Base-by-base conservation (phyloP, 2,797 vertebrate genomes). In the Scomberomorus guttatus region DNA sequence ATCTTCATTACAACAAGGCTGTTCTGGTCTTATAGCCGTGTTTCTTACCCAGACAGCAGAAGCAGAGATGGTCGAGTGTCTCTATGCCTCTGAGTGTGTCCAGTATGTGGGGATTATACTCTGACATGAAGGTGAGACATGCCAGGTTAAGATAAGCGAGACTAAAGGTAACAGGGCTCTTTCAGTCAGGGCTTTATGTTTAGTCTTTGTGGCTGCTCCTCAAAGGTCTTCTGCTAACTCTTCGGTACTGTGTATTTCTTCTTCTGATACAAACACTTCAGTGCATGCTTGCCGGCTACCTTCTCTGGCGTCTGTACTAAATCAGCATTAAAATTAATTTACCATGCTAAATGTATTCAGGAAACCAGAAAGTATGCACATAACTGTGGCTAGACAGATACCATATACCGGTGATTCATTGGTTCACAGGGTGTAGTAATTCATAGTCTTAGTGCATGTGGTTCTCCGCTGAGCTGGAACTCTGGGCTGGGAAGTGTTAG, bases 61-160 rank as follows among this genome's bases (percentile, higher is more conserved):
- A 62, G 14, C 66, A 77, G 66, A 77, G 48, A 60, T 7, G 15
- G 29, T 50, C 50, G 56, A 75, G 76, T 51, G 46, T 80, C 34
- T 79, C 67, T 78, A 25, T 81, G 25, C 34, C n/a, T 74, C 72
- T 44, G 61, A 87, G 63, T 84, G 78, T 79, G 81, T 91, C 87
- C 77, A 84, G 55, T 60, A 68, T 59, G 66, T 57, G 73, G 48
- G 75, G 92, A 92, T 92, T 90, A 88, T 24, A 67, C 60, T 54
- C 79, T 89, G 92, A 88, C 91, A 89, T 51, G 77, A 79, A 39
- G 74, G 79, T 81, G 89, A 92, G 77, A 75, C 85, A 76, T 89
- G 67, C 85, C 85, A 82, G 87, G 70, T 75, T 78, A 78, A 82
- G 78, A 93, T 92, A 90, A 88, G 67, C 24, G 46, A 82, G 75